These are phyloP conservation scores for Ptychodera flava DNA, from an alignment of 35 echinoderm and acorn worm genomes.

Conservation along the genomic window DNA sequence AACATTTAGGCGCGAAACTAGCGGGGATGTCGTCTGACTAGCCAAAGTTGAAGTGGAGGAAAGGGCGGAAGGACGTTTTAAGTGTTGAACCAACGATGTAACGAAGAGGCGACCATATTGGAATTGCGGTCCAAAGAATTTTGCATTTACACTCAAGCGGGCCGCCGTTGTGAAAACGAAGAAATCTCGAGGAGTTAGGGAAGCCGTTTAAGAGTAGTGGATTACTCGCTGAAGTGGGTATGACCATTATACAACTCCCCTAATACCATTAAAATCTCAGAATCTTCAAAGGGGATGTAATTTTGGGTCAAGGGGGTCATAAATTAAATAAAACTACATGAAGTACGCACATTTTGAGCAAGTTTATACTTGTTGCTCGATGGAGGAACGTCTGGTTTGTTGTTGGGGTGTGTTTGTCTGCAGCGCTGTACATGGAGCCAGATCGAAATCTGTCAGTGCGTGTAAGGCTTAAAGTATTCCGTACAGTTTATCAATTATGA, in stretches of 20 bases:
- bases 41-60: too few relatives aligned
- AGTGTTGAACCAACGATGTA: too few relatives aligned
- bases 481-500: not conserved
- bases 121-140: too few relatives aligned
- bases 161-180: not conserved
- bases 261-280: not conserved
- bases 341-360: not conserved
- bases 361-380: not conserved
- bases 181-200: not conserved
- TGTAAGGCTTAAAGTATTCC: not conserved
- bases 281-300: conserved; percentile 1
- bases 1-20: not conserved
- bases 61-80: too few relatives aligned
- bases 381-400: not conserved
- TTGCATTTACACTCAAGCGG: too few relatives aligned
- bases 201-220: not conserved
- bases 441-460: too few relatives aligned
- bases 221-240: not conserved
- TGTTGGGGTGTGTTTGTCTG: not conserved
- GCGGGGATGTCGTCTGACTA: not conserved
- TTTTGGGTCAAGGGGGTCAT: not conserved
- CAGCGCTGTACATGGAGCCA: too few relatives aligned
- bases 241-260: not conserved
- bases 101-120: too few relatives aligned
- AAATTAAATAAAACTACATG: too few relatives aligned